Conservation (phyloP, 2,797 vertebrate species). For the Enoplosus armatus region DNA sequence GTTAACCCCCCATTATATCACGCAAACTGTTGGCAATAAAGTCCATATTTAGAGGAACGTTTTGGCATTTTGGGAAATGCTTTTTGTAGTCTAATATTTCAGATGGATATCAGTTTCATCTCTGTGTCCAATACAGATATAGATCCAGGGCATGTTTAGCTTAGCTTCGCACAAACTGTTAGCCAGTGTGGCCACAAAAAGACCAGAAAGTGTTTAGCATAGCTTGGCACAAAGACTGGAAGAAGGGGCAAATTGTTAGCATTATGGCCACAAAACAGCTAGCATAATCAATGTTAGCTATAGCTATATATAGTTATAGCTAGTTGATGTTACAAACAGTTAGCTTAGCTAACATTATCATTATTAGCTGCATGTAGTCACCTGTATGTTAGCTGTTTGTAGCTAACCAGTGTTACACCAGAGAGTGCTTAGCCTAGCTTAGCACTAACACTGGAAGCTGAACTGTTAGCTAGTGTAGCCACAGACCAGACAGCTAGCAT, state of each 20-base stretch:
- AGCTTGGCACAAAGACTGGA: slow-evolving; percentile 9
- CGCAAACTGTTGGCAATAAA: not conserved
- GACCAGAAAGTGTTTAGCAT: not conserved
- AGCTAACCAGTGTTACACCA: not conserved
- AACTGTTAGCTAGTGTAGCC: too few relatives aligned
- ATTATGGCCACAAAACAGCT: not conserved
- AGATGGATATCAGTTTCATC: not conserved
- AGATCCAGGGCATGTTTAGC: not conserved
- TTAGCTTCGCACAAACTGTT: slow-evolving; percentile 11
- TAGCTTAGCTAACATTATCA: not conserved
- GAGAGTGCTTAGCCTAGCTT: too few relatives aligned
- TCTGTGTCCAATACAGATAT: not conserved
- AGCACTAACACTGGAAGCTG: too few relatives aligned
- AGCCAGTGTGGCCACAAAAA: too few relatives aligned
- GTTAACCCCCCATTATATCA: not conserved
- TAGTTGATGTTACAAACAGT: not conserved
- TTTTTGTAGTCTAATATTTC: not conserved
- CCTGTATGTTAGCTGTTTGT: not conserved
- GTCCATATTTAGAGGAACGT: not conserved
- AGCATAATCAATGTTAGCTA: not conserved
- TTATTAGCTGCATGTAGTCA: not conserved
- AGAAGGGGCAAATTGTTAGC: not conserved
- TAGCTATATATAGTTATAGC: too few relatives aligned
- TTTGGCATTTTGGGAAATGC: not conserved
- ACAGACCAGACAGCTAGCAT: too few relatives aligned